Evolutionary conservation across 2,797 vertebrate species (phyloP).

Genomic region (Phoeniculus purpureus): DNA sequence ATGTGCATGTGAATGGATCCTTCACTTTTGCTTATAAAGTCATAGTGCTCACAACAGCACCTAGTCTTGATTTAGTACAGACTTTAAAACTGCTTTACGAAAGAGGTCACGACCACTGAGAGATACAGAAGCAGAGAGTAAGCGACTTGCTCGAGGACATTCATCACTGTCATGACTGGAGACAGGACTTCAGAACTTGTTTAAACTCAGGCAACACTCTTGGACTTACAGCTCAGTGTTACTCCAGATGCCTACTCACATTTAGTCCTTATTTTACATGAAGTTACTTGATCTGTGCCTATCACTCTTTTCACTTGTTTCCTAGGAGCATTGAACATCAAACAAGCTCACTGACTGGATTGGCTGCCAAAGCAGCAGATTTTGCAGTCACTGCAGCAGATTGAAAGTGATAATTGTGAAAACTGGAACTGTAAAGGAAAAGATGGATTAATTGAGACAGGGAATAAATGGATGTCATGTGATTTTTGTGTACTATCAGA

Average conservation of each 20-base stretch:
- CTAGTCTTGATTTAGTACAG: background rate
- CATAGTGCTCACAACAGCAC: background rate
- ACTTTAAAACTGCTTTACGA: background rate
- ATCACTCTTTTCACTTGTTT: background rate
- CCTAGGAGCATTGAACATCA: background rate
- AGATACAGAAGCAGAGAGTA: background rate
- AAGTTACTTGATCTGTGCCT: background rate
- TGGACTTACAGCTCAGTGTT: background rate
- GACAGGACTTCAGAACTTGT: background rate
- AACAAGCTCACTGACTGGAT: background rate
- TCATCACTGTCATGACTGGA: accelerated
- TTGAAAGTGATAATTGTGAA: constrained; percentile 17
- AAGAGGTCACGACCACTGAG: background rate
- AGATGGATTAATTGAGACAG: background rate
- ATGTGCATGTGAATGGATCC: background rate
- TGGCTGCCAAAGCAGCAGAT: constrained; percentile 3
- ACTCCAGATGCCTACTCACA: background rate
- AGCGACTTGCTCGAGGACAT: background rate
- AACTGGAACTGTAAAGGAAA: background rate
- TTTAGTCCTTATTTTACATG: background rate
- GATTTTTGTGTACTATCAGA: background rate
- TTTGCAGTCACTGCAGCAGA: constrained; percentile 9
- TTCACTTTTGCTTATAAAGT: background rate
- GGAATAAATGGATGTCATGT: background rate
- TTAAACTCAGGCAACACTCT: background rate